Base-by-base conservation (phyloP, 1,140 invertebrate genomes). In the Drosophila mauritiana region DNA sequence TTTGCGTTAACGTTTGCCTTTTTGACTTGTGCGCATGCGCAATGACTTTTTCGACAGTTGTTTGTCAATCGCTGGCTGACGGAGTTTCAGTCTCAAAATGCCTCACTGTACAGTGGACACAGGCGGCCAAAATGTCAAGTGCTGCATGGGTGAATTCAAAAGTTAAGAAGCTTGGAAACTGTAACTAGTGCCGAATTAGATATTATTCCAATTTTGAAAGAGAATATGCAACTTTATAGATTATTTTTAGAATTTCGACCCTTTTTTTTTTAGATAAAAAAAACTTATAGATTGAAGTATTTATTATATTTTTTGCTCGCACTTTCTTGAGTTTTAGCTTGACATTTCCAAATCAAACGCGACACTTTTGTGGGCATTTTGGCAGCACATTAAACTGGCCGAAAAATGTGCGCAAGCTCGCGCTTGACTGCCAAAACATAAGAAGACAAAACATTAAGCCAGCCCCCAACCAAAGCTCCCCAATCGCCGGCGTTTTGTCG, bases 31-130 rank as follows among this genome's bases (percentile, higher is more conserved):
- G 78, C 82, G 82, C 82, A 85, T 85, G 82, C 82, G 82, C 82
- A 85, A 86, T 84, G 82, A 78, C 78, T 85, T 86, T 85, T 85
- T 86, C 82, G 82, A 85, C 82, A 85, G 78, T 86, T 86, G 82
- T 85, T 85, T 85, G 82, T 85, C 82, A 85, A 85, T 85, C 82
- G 74, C 56, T 53, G 73, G 64, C 74, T 59, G 55, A 43, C 63
- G 45, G 58, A 61, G 55, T 52, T 51, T 63, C 46, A 58, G 54
- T 46, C 45, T 45, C 22, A 67, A 57, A 77, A 68, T 42, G 53
- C 39, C 49, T 37, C 31, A 43, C 56, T 70, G 25, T 62, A 65
- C 73, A 63, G 78, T 70, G 45, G 52, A 49, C 51, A 67, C 64
- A 68, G 64, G 46, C 12, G 37, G 31, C 46, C 0, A 74, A 85